Evolutionary conservation across 2,888 invertebrate species (phyloP), one percentile per base, ranked within the genome.

Genomic region (Lasioglossum vierecki): DNA sequence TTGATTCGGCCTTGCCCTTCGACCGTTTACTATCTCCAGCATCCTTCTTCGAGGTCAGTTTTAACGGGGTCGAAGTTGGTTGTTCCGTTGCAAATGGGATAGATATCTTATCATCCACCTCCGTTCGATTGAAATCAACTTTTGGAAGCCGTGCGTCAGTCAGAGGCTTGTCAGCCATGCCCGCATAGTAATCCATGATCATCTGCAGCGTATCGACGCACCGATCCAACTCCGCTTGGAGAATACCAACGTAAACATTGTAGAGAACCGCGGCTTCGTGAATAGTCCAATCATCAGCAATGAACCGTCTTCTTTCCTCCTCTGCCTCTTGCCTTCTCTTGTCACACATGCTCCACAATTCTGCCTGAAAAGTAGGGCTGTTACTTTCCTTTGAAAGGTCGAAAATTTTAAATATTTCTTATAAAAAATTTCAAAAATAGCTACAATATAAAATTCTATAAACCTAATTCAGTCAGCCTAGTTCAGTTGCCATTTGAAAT

Each of bases 191-290:
- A 90, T 96, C 95, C 22, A 94, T 94, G 4, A 96, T 71, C 9
- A 96, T 88, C 74, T 95, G 94, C 30, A 95, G 74, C 8, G 95
- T 95, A 83, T 95, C 95, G 35, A 95, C 94, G 95, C 95, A 95
- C 73, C 97, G 95, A 91, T 97, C 96, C 18, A 96, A 76, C 94
- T 97, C 97, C n/a, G 96, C 91, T 93, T 97, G 97, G 94, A 96
- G 95, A 71, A 96, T 95, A 2, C 95, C 96, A 72, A 96, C 95
- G 88, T 96, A 96, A 46, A 96, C 95, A 90, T 97, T 96, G 2
- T 95, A 95, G 89, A 97, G 94, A 73, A 96, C 95, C 30, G 95
- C 95, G 9, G 96, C 92, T 91, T 97, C 96, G 83, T 95, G 95
- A 86, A 95, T 94, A 0, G 96, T 93, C 97, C 97, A 97, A 85